phyloP scores from a whole-genome alignment of 2,888 invertebrate species.

The Cosmia pyralina region DNA sequence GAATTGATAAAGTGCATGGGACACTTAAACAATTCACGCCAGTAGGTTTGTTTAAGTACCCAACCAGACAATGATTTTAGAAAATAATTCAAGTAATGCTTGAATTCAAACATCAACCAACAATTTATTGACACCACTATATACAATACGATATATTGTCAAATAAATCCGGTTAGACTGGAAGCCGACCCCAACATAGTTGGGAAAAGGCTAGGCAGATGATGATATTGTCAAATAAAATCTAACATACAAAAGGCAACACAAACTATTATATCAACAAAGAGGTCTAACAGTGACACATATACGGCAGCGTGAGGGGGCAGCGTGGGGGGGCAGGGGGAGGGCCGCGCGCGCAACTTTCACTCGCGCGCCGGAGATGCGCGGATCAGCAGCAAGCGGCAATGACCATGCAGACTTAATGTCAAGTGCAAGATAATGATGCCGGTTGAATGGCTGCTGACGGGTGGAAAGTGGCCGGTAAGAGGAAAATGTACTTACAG shows the following conservation, averaged over 20 bases:
- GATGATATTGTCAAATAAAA: conserved; percentile 28
- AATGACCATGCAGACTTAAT: conserved; percentile 82
- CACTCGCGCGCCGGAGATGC: conserved; percentile 80
- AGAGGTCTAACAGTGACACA: conserved; percentile 70
- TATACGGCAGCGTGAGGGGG: conserved; percentile 55
- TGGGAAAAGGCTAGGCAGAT: too few relatives aligned
- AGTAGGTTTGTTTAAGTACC: background rate
- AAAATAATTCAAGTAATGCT: background rate
- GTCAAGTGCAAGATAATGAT: conserved; percentile 79
- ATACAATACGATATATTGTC: conserved; percentile 20
- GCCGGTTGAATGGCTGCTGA: conserved; percentile 46
- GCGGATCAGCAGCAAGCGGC: conserved; percentile 72
- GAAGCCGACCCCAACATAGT: too few relatives aligned
- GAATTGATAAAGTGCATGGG: background rate
- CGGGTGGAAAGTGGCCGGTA: conserved; percentile 55
- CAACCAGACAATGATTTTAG: background rate
- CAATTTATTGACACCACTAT: conserved; percentile 9
- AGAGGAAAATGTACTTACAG: conserved; percentile 3
- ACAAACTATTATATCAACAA: conserved; percentile 51
- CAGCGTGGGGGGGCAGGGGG: conserved; percentile 47
- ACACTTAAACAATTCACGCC: background rate
- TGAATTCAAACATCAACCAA: conserved; percentile 8
- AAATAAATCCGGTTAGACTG: too few relatives aligned
- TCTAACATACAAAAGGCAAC: conserved; percentile 45
- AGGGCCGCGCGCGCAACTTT: conserved; percentile 75